phyloP scores from a whole-genome alignment of 2,113 vertebrate genomes.

The Ariopsis seemanni region DNA sequence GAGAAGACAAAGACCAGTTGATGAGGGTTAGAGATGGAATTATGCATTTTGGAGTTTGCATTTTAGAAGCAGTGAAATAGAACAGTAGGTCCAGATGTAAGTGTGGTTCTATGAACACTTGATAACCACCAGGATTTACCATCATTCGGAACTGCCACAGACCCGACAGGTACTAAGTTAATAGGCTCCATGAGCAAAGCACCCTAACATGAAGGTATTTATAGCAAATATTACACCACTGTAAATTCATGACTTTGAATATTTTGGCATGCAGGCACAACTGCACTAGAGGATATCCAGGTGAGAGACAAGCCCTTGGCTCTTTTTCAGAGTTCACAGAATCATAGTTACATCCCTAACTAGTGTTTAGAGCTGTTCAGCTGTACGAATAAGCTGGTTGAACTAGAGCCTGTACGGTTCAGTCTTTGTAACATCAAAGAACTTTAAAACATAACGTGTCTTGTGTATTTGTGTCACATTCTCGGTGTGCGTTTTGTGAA shows the following conservation, averaged over 20 bases:
- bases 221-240: background rate
- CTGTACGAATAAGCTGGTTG: background rate
- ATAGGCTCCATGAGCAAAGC: too few relatives aligned
- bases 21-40: too few relatives aligned
- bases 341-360: background rate
- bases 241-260: background rate
- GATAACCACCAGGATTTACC: too few relatives aligned
- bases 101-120: too few relatives aligned
- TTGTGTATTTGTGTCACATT: background rate
- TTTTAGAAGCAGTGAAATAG: too few relatives aligned
- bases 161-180: too few relatives aligned
- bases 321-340: background rate
- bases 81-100: too few relatives aligned
- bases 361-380: background rate
- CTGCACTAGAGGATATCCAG: background rate
- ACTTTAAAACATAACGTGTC: background rate
- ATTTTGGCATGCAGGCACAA: background rate
- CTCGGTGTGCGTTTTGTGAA: background rate
- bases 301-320: background rate
- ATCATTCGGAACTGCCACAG: background rate
- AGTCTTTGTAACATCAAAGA: background rate
- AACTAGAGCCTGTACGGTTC: background rate
- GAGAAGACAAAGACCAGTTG: too few relatives aligned
- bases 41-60: too few relatives aligned
- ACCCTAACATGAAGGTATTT: background rate